A percentile compares a stretch with the other conserved stretches of the same genome.
These are phyloP conservation scores for Falco cherrug DNA, from an alignment of 2,797 vertebrate species.

Conservation along the genomic window DNA sequence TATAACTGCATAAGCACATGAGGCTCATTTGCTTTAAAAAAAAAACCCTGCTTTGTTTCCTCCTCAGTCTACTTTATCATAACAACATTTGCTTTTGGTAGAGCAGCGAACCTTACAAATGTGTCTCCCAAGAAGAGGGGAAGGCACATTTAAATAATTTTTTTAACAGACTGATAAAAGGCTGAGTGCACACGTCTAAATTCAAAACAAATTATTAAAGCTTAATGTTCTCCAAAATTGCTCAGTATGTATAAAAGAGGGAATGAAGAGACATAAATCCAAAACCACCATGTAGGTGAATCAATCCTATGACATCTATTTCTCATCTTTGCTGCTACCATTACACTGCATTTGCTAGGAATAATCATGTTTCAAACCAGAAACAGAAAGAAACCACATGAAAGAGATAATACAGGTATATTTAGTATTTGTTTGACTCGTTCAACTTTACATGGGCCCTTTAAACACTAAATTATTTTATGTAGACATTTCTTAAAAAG, in stretches of 20 bases:
- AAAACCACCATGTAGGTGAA: background rate
- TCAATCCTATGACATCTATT: background rate
- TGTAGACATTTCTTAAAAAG: background rate
- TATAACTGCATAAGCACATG: slow-evolving; percentile 19
- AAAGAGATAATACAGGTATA: background rate
- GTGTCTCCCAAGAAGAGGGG: background rate
- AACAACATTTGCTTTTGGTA: slow-evolving; percentile 55
- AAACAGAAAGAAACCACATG: slow-evolving; percentile 8
- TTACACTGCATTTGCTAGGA: background rate
- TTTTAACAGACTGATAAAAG: background rate
- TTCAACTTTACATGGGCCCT: background rate
- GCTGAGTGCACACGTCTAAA: background rate
- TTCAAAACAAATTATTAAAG: background rate
- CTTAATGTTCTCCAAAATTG: background rate
- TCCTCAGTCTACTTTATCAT: slow-evolving; percentile 57
- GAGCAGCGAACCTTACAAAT: slow-evolving; percentile 24
- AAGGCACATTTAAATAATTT: background rate
- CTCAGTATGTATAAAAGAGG: background rate
- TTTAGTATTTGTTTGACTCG: slow-evolving; percentile 13
- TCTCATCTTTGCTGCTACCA: background rate
- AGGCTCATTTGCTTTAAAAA: slow-evolving; percentile 59
- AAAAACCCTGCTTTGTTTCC: slow-evolving; percentile 47
- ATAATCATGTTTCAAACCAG: background rate
- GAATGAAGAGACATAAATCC: background rate
- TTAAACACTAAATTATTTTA: background rate